Conservation (phyloP, 2,888 invertebrate species). For the Scaptomyza polygonia region DNA sequence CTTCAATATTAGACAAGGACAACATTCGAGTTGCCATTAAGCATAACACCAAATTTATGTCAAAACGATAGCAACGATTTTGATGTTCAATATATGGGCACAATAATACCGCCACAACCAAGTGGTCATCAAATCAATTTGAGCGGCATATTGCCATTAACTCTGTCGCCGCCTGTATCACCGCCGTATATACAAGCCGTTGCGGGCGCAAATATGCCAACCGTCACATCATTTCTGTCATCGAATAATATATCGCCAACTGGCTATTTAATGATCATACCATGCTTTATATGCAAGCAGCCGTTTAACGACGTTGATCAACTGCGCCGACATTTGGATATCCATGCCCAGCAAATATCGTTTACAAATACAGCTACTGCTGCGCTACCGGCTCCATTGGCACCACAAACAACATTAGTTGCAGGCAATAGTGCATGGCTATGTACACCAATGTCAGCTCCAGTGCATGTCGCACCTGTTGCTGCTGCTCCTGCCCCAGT, state of each 20-base stretch:
- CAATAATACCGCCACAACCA: neutral
- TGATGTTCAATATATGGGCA: constrained; percentile 18
- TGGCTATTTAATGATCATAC: constrained; percentile 5
- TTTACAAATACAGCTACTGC: neutral
- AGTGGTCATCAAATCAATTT: neutral
- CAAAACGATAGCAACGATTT: neutral
- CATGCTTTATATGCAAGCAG: constrained; percentile 48
- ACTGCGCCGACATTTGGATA: constrained; percentile 36
- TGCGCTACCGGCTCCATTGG: too few species aligned
- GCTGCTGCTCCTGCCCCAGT: neutral
- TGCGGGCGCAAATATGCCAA: constrained; percentile 40
- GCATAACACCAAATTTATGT: constrained; percentile 2
- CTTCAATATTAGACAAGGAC: neutral
- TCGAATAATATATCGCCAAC: constrained; percentile 2
- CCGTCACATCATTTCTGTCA: constrained; percentile 15
- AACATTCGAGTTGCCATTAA: constrained; percentile 8
- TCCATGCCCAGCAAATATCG: constrained; percentile 21
- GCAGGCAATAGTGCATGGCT: too few species aligned
- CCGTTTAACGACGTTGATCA: constrained; percentile 36
- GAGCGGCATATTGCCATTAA: neutral
- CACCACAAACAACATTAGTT: too few species aligned
- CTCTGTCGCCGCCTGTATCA: constrained; percentile 48
- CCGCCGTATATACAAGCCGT: constrained; percentile 8
- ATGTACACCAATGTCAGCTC: neutral
- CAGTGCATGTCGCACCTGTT: neutral